Conservation (phyloP, 2,113 vertebrate genomes). For the Hippoglossus stenolepis region DNA sequence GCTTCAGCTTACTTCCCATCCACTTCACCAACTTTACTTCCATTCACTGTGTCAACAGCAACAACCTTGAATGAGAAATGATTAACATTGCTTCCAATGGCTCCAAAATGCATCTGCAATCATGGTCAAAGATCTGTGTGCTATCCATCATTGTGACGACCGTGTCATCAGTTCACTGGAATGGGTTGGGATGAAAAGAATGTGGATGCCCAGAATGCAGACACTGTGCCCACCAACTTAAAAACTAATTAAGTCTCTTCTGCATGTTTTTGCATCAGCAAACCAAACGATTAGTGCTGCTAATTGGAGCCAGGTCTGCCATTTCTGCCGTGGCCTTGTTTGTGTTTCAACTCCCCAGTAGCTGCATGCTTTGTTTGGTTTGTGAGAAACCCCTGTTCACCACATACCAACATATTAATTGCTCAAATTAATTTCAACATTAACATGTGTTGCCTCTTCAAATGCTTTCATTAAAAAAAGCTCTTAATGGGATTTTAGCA, state of each 20-base stretch:
- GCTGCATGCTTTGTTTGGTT: too few species aligned
- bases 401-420: too few species aligned
- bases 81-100: background rate
- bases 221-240: background rate
- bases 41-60: background rate
- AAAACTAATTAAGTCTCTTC: background rate
- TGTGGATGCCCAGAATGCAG: background rate
- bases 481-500: too few species aligned
- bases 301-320: background rate
- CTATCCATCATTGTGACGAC: background rate
- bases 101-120: background rate
- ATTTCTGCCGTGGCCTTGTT: background rate
- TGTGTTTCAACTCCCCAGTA: background rate
- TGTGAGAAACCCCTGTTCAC: too few species aligned
- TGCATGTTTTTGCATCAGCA: background rate
- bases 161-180: slow-evolving; percentile 1
- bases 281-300: background rate
- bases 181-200: background rate
- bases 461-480: too few species aligned
- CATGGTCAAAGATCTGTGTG: background rate
- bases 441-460: too few species aligned
- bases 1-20: background rate
- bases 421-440: too few species aligned
- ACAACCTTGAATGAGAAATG: background rate
- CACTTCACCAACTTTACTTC: background rate